Evolutionary conservation across 2,888 invertebrate species (phyloP).

Genomic region (Priocnemis perturbator): DNA sequence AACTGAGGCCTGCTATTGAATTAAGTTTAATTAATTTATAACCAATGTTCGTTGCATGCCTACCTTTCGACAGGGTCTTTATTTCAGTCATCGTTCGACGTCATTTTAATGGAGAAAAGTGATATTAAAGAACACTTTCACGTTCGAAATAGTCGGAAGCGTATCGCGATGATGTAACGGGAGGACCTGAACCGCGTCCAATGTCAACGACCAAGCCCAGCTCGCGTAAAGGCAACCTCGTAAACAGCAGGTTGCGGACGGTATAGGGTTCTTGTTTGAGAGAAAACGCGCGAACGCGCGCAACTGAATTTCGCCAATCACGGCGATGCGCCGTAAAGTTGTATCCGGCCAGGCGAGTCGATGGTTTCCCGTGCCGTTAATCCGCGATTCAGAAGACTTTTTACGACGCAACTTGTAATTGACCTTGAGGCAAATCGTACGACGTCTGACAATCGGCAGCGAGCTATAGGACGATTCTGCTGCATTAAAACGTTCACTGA

Average conservation of each 20-base stretch:
- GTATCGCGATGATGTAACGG: slow-evolving; percentile 14
- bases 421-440: slow-evolving; percentile 11
- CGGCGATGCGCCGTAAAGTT: slow-evolving; percentile 33
- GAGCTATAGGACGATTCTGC: no score
- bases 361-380: slow-evolving; percentile 33
- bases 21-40: no score
- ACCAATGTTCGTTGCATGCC: no score
- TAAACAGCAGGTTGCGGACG: slow-evolving; percentile 17
- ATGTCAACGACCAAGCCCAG: slow-evolving; percentile 27
- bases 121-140: no score
- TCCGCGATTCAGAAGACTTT: slow-evolving; percentile 32
- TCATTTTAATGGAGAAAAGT: no score
- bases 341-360: slow-evolving; percentile 8
- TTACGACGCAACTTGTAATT: slow-evolving; percentile 26
- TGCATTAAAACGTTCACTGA: no score
- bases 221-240: slow-evolving; percentile 18
- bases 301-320: slow-evolving; percentile 15
- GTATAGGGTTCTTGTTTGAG: not conserved
- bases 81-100: no score
- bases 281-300: not conserved
- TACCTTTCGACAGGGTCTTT: no score
- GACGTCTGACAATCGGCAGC: not conserved
- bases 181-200: slow-evolving; percentile 19
- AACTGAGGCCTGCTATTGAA: no score
- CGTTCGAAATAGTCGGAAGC: slow-evolving; percentile 7